These are phyloP conservation scores for Eremobia ochroleuca DNA, from an alignment of 2,888 invertebrate species.

Conservation along the genomic window DNA sequence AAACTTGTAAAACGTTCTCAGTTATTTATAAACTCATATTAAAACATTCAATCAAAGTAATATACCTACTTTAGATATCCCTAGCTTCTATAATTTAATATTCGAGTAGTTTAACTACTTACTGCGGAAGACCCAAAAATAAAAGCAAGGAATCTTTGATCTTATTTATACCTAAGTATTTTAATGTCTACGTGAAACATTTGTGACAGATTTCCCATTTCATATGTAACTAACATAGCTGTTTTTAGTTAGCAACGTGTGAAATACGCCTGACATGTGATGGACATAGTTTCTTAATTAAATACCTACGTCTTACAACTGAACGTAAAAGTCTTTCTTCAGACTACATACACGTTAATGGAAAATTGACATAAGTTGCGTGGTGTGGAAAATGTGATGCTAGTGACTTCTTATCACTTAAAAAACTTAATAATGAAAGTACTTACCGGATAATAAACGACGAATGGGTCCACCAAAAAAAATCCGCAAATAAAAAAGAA, in stretches of 20 bases:
- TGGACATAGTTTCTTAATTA: slow-evolving; percentile 72
- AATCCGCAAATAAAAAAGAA: slow-evolving; percentile 64
- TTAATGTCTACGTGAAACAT: slow-evolving; percentile 27
- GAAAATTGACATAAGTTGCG: background rate
- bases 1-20: background rate
- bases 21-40: background rate
- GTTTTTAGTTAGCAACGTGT: slow-evolving; percentile 57
- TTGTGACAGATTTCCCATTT: slow-evolving; percentile 31
- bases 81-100: background rate
- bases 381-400: background rate
- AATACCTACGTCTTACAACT: slow-evolving; percentile 53
- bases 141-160: slow-evolving; percentile 27
- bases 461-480: slow-evolving; percentile 42
- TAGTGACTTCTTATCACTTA: background rate
- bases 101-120: background rate
- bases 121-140: slow-evolving; percentile 15
- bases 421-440: slow-evolving; percentile 26
- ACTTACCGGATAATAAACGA: slow-evolving; percentile 63
- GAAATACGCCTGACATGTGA: slow-evolving; percentile 69
- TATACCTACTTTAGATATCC: too few relatives aligned
- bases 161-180: slow-evolving; percentile 11
- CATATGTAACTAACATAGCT: slow-evolving; percentile 5
- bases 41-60: background rate
- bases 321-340: slow-evolving; percentile 20
- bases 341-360: background rate